Conservation (phyloP, 35 echinoderm and acorn worm genomes). For the Apostichopus parvimensis region DNA sequence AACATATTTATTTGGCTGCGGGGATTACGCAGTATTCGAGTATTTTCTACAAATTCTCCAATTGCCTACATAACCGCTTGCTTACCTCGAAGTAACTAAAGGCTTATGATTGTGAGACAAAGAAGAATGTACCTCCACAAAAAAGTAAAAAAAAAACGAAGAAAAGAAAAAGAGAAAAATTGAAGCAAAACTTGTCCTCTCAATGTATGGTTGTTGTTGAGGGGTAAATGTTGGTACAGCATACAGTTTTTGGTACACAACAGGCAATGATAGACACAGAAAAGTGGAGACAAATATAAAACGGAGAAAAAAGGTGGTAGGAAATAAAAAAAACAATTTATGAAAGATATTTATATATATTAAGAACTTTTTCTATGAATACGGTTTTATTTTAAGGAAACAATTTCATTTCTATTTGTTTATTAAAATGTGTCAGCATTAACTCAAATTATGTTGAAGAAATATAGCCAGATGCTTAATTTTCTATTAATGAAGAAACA, state of each 20-base stretch:
- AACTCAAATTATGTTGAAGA: conserved; percentile 33
- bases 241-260: background rate
- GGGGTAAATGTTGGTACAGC: background rate
- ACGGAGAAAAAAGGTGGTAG: background rate
- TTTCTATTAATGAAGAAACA: background rate
- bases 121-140: background rate
- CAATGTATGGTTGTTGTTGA: background rate
- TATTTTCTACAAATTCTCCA: conserved; percentile 24
- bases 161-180: no score
- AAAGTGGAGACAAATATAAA: background rate
- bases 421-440: background rate
- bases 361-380: conserved; percentile 54
- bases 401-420: conserved; percentile 10
- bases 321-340: background rate
- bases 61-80: background rate
- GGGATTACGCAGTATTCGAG: conserved; percentile 13
- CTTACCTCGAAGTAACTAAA: background rate
- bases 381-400: background rate
- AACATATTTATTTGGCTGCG: background rate
- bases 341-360: conserved; percentile 54
- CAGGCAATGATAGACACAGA: background rate
- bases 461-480: background rate
- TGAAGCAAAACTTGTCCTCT: no score
- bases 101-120: background rate
- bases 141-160: no score